A percentile compares a stretch with the other conserved stretches of the same genome.
Evolutionary conservation across 2,797 vertebrate species (phyloP).

Genomic region (Clangula hyemalis): DNA sequence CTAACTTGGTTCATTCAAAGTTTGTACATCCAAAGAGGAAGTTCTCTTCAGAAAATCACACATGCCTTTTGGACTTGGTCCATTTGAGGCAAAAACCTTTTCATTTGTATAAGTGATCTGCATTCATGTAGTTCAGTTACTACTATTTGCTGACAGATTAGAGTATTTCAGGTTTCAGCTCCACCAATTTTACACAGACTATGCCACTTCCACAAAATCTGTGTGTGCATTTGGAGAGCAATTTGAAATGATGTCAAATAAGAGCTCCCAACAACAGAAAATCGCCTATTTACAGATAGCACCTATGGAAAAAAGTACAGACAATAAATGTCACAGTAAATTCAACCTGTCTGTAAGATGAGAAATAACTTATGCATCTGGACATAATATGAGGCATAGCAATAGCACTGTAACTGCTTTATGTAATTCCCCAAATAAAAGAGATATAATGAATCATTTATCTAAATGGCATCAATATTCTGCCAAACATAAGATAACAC

Average conservation of each 20-base stretch:
- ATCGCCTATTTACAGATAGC: neutral
- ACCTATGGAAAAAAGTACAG: neutral
- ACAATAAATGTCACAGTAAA: neutral
- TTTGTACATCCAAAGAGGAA: neutral
- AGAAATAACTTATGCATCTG: neutral
- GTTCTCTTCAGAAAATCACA: neutral
- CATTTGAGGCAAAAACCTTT: neutral
- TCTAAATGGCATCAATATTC: constrained; percentile 22
- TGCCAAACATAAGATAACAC: constrained; percentile 5
- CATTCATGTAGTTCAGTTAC: neutral
- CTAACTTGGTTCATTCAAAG: neutral
- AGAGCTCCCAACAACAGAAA: neutral
- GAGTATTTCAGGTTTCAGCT: neutral
- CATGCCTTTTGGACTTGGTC: neutral
- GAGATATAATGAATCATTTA: neutral
- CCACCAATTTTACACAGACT: neutral
- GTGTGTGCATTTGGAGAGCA: neutral
- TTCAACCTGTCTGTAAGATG: neutral
- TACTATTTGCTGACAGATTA: neutral
- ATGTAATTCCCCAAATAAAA: neutral
- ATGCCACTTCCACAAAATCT: neutral
- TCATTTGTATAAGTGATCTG: neutral
- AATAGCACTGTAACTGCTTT: neutral
- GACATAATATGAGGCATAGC: neutral
- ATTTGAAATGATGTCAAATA: neutral